Percentiles rank a stretch among this genome's conserved stretches.
Conservation (phyloP, 2,113 vertebrate genomes). For the Antechinus stuartii region DNA sequence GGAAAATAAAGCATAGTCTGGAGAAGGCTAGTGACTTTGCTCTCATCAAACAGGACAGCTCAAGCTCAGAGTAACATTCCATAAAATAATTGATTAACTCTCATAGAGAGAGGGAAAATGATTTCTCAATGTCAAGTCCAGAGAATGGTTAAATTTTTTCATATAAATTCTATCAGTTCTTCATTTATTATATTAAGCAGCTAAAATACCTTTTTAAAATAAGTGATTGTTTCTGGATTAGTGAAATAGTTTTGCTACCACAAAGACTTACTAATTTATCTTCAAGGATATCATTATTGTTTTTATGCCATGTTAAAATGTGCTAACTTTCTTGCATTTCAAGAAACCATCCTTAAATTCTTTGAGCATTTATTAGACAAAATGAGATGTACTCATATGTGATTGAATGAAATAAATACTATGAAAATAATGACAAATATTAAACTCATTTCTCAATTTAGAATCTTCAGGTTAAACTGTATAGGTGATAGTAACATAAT, state of each 20-base stretch:
- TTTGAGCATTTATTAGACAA: neutral
- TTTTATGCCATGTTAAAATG: neutral
- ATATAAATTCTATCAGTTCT: neutral
- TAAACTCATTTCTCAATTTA: neutral
- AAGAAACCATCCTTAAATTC: neutral
- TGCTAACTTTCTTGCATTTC: neutral
- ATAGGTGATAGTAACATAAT: neutral
- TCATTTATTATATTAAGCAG: neutral
- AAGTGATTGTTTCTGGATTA: neutral
- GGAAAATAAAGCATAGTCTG: neutral
- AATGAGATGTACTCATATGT: neutral
- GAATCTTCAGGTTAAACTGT: neutral
- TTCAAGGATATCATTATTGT: neutral
- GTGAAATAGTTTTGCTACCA: neutral
- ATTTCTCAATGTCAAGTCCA: neutral
- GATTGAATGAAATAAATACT: neutral
- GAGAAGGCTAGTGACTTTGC: neutral
- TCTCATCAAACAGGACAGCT: neutral
- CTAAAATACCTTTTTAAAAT: neutral
- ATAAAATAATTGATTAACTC: neutral
- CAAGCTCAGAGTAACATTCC: neutral
- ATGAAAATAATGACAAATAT: neutral
- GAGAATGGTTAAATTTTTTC: neutral
- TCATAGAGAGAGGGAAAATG: neutral
- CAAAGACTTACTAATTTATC: neutral